phyloP scores from a whole-genome alignment of 1,140 invertebrate species.

The Cepaea nemoralis region DNA sequence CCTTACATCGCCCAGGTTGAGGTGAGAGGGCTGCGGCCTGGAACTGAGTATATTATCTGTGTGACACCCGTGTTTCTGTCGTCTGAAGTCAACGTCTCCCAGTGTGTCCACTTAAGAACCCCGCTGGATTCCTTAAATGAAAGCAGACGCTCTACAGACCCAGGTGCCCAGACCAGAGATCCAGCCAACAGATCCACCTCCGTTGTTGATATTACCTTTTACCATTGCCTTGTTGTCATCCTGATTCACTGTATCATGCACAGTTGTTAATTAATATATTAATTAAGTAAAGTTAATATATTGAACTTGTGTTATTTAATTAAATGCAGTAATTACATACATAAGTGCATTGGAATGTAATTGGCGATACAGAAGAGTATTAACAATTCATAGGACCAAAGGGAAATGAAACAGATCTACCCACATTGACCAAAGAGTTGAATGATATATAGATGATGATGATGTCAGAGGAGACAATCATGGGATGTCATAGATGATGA shows the following conservation, averaged over 20 bases:
- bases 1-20: constrained; percentile 35
- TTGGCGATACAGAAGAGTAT: too few relatives aligned
- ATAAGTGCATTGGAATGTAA: too few relatives aligned
- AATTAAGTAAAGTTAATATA: too few relatives aligned
- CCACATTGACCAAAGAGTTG: too few relatives aligned
- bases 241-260: background rate
- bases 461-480: too few relatives aligned
- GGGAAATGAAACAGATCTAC: too few relatives aligned
- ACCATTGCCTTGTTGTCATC: background rate
- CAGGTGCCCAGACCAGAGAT: background rate
- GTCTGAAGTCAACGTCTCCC: constrained; percentile 39
- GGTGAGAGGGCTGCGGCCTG: constrained; percentile 30
- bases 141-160: background rate
- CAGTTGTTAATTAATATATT: background rate
- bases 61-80: constrained; percentile 48
- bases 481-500: too few relatives aligned
- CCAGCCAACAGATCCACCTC: background rate
- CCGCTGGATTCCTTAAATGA: background rate
- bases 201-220: background rate
- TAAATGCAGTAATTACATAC: too few relatives aligned
- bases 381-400: too few relatives aligned
- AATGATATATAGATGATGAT: too few relatives aligned
- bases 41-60: constrained; percentile 48
- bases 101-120: constrained; percentile 47
- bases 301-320: too few relatives aligned